phyloP scores from a whole-genome alignment of 2,888 invertebrate genomes.

The Cancer borealis region DNA sequence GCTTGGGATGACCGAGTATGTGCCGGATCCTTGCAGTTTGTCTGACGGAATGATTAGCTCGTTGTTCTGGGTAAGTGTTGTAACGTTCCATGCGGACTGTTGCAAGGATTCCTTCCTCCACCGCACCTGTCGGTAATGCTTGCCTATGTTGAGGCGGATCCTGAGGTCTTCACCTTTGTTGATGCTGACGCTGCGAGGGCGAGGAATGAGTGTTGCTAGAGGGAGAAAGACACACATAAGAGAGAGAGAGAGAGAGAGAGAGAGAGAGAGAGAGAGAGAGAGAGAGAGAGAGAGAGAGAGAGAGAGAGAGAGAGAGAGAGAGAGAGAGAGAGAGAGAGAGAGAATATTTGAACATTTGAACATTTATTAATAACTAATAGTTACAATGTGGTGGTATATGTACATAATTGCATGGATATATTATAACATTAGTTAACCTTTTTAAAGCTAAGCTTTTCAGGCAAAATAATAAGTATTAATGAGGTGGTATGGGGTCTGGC shows the following conservation, averaged over 20 bases:
- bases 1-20: neutral
- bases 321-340: neutral
- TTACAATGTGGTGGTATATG: too few species aligned
- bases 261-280: constrained; percentile 11
- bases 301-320: neutral
- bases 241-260: constrained; percentile 2
- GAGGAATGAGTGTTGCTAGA: neutral
- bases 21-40: neutral
- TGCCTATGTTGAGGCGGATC: neutral
- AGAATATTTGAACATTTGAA: too few species aligned
- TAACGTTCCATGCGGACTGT: neutral
- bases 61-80: neutral
- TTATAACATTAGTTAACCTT: too few species aligned
- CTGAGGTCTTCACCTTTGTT: neutral
- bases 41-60: neutral
- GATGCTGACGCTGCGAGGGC: neutral
- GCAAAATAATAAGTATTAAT: too few species aligned
- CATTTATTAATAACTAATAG: too few species aligned
- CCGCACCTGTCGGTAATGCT: neutral
- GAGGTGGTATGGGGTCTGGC: too few species aligned
- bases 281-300: constrained; percentile 5
- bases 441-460: too few species aligned
- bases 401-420: too few species aligned
- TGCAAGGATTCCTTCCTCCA: neutral
- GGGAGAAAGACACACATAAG: neutral